These are phyloP conservation scores for Aleiodes sp. DNA, from an alignment of 1,140 invertebrate genomes.

Conservation along the genomic window DNA sequence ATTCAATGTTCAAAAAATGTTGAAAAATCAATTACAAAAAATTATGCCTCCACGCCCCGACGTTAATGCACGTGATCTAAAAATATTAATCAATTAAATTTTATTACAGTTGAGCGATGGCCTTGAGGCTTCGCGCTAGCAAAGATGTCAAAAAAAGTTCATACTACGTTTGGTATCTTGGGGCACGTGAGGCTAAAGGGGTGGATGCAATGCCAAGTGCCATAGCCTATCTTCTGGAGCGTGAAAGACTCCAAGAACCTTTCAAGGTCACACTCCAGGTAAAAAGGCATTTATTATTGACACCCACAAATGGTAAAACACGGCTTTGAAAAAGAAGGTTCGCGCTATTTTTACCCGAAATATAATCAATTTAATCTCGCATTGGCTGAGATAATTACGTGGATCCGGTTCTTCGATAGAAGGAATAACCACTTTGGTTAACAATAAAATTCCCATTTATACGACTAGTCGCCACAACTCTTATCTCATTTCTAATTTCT, in stretches of 20 bases:
- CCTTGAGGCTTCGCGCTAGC: constrained; percentile 71
- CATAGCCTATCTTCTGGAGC: constrained; percentile 83
- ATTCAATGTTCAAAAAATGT: too few relatives aligned
- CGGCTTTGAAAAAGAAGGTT: constrained; percentile 4
- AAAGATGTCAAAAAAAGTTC: constrained; percentile 94
- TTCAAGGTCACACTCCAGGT: constrained; percentile 86
- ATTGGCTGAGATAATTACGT: background rate
- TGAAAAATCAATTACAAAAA: too few relatives aligned
- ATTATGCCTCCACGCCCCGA: too few relatives aligned
- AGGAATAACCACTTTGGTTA: too few relatives aligned
- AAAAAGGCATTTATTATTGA: constrained; percentile 40
- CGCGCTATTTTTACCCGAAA: background rate
- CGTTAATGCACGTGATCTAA: too few relatives aligned
- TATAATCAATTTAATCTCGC: background rate
- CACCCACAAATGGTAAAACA: constrained; percentile 3
- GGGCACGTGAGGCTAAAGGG: constrained; percentile 92
- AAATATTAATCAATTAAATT: too few relatives aligned
- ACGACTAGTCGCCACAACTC: background rate
- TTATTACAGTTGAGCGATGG: constrained; percentile 61
- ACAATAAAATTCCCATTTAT: too few relatives aligned
- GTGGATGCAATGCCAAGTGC: constrained; percentile 79
- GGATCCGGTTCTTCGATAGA: too few relatives aligned
- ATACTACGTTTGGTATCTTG: constrained; percentile 98
- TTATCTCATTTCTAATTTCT: constrained; percentile 13
- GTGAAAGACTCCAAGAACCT: constrained; percentile 86